Evolutionary conservation across 2,888 invertebrate species (phyloP).

Genomic region (Clanis bilineata): DNA sequence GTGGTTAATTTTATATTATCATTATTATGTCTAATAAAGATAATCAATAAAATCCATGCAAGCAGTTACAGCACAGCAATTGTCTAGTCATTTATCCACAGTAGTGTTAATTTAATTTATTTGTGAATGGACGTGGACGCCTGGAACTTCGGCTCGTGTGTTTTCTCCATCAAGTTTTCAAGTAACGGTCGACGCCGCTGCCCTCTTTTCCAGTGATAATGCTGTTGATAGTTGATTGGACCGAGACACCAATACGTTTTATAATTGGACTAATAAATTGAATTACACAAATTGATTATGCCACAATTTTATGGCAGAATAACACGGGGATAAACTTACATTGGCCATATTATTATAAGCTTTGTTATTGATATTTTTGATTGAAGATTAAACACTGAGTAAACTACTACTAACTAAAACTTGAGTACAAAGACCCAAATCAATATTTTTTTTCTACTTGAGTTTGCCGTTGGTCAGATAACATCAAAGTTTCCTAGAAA

Average conservation of each 20-base stretch:
- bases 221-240: constrained; percentile 48
- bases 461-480: not conserved
- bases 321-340: not conserved
- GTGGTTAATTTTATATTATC: not conserved
- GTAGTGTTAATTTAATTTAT: not conserved
- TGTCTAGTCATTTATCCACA: not conserved
- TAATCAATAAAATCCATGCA: not conserved
- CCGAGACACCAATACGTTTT: constrained; percentile 44
- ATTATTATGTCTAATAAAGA: not conserved
- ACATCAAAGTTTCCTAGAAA: not conserved
- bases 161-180: constrained; percentile 48
- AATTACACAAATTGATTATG: constrained; percentile 34
- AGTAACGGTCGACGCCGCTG: constrained; percentile 60
- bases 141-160: constrained; percentile 33
- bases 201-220: constrained; percentile 68
- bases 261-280: constrained; percentile 51
- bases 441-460: not conserved
- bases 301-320: constrained; percentile 19
- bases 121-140: constrained; percentile 2
- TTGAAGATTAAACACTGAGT: too few species aligned
- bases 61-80: not conserved
- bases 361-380: not conserved
- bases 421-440: not conserved
- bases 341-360: not conserved
- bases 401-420: too few species aligned